These are phyloP conservation scores for Pleuronectes platessa DNA, from an alignment of 2,113 vertebrate species.

Conservation along the genomic window DNA sequence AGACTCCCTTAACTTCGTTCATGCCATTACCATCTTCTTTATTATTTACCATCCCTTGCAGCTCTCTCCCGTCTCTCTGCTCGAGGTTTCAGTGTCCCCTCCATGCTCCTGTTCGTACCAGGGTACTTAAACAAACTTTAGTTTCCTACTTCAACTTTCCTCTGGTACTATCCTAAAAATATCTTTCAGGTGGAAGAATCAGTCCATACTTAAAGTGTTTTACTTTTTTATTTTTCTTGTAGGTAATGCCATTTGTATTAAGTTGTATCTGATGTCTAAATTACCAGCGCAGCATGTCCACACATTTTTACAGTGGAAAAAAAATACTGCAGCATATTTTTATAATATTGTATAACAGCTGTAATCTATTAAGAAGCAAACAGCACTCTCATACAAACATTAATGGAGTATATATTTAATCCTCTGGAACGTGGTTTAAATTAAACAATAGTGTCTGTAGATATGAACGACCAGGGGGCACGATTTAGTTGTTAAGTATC, in stretches of 20 bases:
- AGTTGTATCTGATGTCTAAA: too few species aligned
- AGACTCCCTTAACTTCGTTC: conserved; percentile 32
- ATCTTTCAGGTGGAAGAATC: not conserved
- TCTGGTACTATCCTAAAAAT: not conserved
- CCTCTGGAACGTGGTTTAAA: not conserved
- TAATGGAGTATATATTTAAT: not conserved
- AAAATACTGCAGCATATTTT: not conserved
- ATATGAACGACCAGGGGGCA: not conserved
- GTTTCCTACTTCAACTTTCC: conserved; percentile 2
- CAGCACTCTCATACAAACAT: not conserved
- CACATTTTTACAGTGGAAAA: not conserved
- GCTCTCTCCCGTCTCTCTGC: not conserved
- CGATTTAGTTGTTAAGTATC: not conserved
- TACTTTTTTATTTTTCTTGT: not conserved
- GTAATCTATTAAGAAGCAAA: not conserved
- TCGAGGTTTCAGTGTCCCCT: conserved; percentile 5
- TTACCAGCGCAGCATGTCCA: not conserved
- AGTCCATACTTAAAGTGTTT: not conserved
- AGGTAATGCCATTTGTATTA: not conserved
- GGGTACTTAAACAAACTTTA: not conserved
- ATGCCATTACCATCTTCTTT: conserved; percentile 23
- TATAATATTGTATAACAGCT: not conserved
- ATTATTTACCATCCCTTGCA: conserved; percentile 39
- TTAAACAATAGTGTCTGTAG: not conserved
- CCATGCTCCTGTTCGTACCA: conserved; percentile 8